Evolutionary conservation across 2,888 invertebrate genomes (phyloP).

Genomic region (Sphinx pinastri): DNA sequence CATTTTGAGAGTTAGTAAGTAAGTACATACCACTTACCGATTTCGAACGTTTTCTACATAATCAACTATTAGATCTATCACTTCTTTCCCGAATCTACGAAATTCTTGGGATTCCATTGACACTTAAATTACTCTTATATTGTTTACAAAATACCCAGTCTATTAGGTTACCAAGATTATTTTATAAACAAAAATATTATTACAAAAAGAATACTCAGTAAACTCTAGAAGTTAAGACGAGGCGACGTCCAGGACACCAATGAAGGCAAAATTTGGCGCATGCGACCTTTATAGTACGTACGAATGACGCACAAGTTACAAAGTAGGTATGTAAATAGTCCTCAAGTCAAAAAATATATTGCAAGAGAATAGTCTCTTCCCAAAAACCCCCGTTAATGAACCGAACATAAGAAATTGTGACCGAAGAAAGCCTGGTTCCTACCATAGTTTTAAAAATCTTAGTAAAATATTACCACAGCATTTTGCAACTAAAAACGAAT

Average conservation of each 20-base stretch:
- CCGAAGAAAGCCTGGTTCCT: no score
- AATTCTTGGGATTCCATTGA: conserved; percentile 91
- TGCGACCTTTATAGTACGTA: neutral
- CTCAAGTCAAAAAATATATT: no score
- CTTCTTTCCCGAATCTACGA: conserved; percentile 92
- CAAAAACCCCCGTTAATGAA: no score
- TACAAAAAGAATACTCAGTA: neutral
- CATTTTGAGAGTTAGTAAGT: no score
- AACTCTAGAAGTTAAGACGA: neutral
- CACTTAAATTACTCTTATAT: conserved; percentile 31
- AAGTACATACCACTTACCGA: conserved; percentile 76
- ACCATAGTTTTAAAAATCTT: no score
- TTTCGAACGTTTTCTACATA: conserved; percentile 93
- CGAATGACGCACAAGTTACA: neutral
- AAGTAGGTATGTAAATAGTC: no score
- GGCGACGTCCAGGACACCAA: neutral
- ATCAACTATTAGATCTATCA: conserved; percentile 95
- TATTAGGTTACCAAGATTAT: neutral
- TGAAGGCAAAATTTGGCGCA: conserved; percentile 6
- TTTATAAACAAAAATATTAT: neutral
- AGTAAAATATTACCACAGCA: no score
- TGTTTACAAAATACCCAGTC: no score
- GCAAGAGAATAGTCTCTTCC: no score
- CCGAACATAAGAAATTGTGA: no score
- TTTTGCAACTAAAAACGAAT: no score